A percentile compares a stretch with the other conserved stretches of the same genome.
These are phyloP conservation scores for Hippocampus guttulatus DNA, from an alignment of 2,113 vertebrate genomes.

Conservation along the genomic window DNA sequence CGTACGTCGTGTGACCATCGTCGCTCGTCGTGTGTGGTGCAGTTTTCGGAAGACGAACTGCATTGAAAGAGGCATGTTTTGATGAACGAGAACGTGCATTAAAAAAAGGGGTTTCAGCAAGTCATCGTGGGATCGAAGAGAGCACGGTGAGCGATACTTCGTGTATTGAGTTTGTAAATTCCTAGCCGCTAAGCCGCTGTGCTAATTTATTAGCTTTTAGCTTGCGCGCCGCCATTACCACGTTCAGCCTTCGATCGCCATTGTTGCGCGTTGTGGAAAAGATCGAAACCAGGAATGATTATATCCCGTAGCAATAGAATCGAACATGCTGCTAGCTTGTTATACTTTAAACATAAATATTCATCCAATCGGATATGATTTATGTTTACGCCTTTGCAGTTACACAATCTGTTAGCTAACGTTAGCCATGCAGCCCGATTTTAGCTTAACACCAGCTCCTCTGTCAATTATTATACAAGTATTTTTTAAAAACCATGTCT, in stretches of 20 bases:
- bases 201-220: conserved; percentile 33
- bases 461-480: background rate
- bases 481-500: background rate
- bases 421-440: background rate
- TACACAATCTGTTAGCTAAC: background rate
- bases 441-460: background rate
- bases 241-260: conserved; percentile 22
- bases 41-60: conserved; percentile 6
- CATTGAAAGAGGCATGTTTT: conserved; percentile 36
- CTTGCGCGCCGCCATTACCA: conserved; percentile 24
- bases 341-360: background rate
- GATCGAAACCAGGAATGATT: too few species aligned
- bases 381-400: background rate
- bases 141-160: conserved; percentile 4
- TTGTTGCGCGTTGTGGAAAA: background rate
- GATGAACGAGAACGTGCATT: background rate
- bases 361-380: background rate
- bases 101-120: background rate
- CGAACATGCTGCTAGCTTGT: background rate
- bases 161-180: background rate
- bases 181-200: conserved; percentile 4
- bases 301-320: background rate
- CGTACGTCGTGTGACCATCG: conserved; percentile 43
- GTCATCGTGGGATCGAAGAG: conserved; percentile 17
- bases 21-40: conserved; percentile 39